Conservation (phyloP, 2,797 vertebrate genomes). For the Silurus lanzhouensis region DNA sequence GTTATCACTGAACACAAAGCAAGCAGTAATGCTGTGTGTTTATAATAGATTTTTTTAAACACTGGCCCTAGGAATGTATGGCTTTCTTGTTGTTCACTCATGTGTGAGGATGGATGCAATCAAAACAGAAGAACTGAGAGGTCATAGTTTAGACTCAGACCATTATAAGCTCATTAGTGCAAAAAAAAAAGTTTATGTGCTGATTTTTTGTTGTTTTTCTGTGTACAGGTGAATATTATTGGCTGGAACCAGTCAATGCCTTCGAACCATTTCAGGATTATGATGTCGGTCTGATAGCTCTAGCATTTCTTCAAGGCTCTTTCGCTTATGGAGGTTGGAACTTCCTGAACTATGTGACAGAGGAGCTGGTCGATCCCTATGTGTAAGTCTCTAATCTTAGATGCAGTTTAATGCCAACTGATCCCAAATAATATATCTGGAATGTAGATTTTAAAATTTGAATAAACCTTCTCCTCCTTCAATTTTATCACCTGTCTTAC, state of each 20-base stretch:
- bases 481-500: background rate
- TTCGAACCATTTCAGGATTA: constrained; percentile 89
- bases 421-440: background rate
- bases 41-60: constrained; percentile 4
- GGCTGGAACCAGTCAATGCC: constrained; percentile 88
- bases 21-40: constrained; percentile 42
- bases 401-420: background rate
- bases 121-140: constrained; percentile 5
- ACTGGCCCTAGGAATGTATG: background rate
- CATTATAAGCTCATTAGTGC: background rate
- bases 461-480: too few relatives aligned
- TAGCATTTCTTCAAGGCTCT: constrained; percentile 91
- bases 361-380: constrained; percentile 91
- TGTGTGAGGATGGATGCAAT: background rate
- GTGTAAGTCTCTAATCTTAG: constrained; percentile 75
- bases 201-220: background rate
- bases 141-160: constrained; percentile 19
- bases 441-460: background rate
- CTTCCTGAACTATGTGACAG: constrained; percentile 95
- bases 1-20: constrained; percentile 33
- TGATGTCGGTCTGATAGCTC: constrained; percentile 85
- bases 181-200: background rate
- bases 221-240: constrained; percentile 85
- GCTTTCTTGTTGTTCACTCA: constrained; percentile 27
- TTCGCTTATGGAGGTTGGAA: constrained; percentile 96